Evolutionary conservation across 1,140 invertebrate genomes (phyloP), one percentile per base, ranked within the genome.

Genomic region (Vanessa atalanta): DNA sequence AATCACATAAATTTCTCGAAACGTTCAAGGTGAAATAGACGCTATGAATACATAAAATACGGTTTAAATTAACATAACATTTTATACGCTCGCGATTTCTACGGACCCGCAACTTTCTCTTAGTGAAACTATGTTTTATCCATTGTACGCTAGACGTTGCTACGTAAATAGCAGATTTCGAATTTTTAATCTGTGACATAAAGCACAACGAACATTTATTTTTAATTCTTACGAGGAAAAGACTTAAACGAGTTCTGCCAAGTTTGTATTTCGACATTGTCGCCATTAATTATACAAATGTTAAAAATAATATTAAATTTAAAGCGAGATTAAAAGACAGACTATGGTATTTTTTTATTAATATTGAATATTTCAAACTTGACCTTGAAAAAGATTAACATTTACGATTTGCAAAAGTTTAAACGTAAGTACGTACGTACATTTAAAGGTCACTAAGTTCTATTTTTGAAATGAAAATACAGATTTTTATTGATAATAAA

Each of bases 121-220:
- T 80, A 83, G 89, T 86, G 89, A 91, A 91, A 91, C 89, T 82
- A 80, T 83, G 84, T 89, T 88, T 91, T 87, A 86, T 83, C 77
- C 83, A 88, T 88, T 88, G 88, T 87, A 73, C 71, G 65, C 14
- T 70, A 79, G 63, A 71, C 63, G 61, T 65, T 48, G 61, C 43
- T 64, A 26, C 43, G 60, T 65, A 74, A 65, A 73, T 81, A 80
- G 72, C 76, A 72, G 82, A 84, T 85, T 84, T 85, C 79, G 75
- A 86, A 83, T 77, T 79, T 80, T 75, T 61, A 75, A 65, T 66
- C 69, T 50, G 47, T 51, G 31, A 7, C 53, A 61, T 37, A 61
- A 61, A 31, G 14, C 15, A 61, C 15, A n/a, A 12, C 6, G 3
- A 15, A 20, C 31, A 20, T 37, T 31, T 37, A 57, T 57, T 57